Evolutionary conservation across 1,140 invertebrate genomes (phyloP).

Genomic region (Dendrolimus kikuchii): DNA sequence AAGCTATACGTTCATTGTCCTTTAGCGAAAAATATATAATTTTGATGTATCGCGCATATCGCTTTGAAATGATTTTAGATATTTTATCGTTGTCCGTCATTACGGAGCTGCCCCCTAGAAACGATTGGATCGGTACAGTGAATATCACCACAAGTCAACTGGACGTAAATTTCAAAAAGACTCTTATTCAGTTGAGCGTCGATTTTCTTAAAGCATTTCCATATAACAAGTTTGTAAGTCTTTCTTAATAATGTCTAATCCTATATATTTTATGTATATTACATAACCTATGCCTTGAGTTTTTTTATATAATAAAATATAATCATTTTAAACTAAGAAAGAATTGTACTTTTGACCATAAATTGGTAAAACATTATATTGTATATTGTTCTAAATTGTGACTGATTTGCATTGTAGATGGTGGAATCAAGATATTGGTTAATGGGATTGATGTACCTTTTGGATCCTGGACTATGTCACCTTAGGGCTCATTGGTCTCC

Average conservation of each 20-base stretch:
- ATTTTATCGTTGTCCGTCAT: constrained; percentile 39
- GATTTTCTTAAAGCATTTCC: constrained; percentile 37
- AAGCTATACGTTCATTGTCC: too few species aligned
- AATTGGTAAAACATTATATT: too few species aligned
- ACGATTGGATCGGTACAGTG: constrained; percentile 35
- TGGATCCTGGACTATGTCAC: constrained; percentile 37
- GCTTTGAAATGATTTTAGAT: constrained; percentile 20
- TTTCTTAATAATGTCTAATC: background rate
- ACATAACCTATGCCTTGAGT: too few species aligned
- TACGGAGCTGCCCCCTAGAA: constrained; percentile 38
- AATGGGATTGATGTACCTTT: constrained; percentile 45
- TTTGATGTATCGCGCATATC: too few species aligned
- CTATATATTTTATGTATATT: constrained; percentile 2
- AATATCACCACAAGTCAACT: constrained; percentile 34
- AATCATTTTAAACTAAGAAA: too few species aligned
- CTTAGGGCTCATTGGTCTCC: constrained; percentile 39
- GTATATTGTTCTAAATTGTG: background rate
- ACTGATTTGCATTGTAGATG: constrained; percentile 28
- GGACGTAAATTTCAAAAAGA: constrained; percentile 51
- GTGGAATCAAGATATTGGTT: constrained; percentile 39
- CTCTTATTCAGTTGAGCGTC: constrained; percentile 42
- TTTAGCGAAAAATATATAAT: too few species aligned
- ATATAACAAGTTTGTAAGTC: constrained; percentile 42
- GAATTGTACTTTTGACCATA: too few species aligned
- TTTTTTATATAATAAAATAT: too few species aligned